These are phyloP conservation scores for Lamprologus callipterus DNA, from an alignment of 2,113 vertebrate genomes.

Conservation along the genomic window DNA sequence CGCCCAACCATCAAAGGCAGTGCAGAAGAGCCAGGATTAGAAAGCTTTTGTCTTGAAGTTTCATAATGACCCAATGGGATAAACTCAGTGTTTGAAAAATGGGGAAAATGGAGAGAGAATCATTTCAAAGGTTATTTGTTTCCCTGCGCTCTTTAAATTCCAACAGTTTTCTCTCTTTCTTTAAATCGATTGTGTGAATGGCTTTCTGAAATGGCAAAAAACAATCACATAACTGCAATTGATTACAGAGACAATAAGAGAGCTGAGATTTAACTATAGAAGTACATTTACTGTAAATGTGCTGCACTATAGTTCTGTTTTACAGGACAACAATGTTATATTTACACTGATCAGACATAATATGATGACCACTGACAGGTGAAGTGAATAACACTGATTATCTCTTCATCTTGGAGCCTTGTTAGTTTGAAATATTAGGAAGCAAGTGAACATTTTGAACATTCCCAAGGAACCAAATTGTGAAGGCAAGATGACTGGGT, in stretches of 20 bases:
- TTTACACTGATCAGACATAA: background rate
- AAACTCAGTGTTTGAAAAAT: slow-evolving; percentile 26
- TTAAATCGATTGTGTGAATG: background rate
- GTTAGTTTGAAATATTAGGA: background rate
- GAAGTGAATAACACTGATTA: background rate
- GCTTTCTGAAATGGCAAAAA: background rate
- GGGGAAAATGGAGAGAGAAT: background rate
- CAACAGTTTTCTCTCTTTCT: background rate
- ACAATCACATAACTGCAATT: background rate
- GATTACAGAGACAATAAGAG: background rate
- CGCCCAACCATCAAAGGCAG: slow-evolving; percentile 35
- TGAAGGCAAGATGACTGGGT: background rate
- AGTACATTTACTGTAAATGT: background rate
- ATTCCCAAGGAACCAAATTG: background rate
- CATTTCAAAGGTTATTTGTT: slow-evolving; percentile 15
- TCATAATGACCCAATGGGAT: slow-evolving; percentile 34
- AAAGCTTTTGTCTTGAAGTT: slow-evolving; percentile 49
- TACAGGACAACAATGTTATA: background rate
- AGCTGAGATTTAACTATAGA: background rate
- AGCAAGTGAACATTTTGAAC: background rate
- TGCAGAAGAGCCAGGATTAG: slow-evolving; percentile 37
- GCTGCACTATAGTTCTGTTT: background rate
- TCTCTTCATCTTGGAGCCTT: background rate
- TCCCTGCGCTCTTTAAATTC: background rate
- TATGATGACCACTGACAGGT: background rate